Base-by-base conservation (phyloP, 2,888 invertebrate species). In the Parnassius smintheus region DNA sequence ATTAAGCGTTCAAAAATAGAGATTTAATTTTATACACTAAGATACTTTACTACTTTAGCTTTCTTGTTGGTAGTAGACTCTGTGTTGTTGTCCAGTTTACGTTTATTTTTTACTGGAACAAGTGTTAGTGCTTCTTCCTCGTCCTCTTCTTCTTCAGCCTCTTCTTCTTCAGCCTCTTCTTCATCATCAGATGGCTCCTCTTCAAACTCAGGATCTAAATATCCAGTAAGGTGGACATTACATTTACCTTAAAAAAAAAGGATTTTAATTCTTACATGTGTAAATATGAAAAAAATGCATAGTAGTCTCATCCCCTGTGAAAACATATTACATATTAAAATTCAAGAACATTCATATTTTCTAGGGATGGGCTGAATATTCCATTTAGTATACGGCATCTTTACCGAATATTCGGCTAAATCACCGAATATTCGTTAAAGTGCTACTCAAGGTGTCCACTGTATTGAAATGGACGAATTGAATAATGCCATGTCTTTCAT, bases 161-260 rank as follows among this genome's bases (percentile, higher is more conserved):
- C n/a, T n/a, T n/a, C n/a, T n/a, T n/a, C n/a, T n/a, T 90, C 92
- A 10, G 86, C 88, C 44, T 88, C 89, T 2, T 88, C 91, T 25
- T 91, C 89, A 1, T 90, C 92, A 1, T 90, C 92, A n/a, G 88
- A 88, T 2, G 81, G 74, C 18, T 91, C 91, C 8, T 92, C 89
- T 52, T 91, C 92, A 73, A 86, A 88, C 66, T 93, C 92, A 18
- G 94, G 94, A 61, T 94, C 93, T 65, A 95, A 77, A 76, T 96
- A 96, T 1, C 96, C 97, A 65, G 96, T 95, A 58, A 97, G 89
- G 77, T 97, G 96, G 11, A 98, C 94, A 75, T 93, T 94, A 70
- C 96, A 95, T 77, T 94, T 94, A 8, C 98, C 98, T 94, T 8
- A 66, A 62, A 22, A 58, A 18, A 45, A 12, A 55, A 55, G 9